These are phyloP conservation scores for Dasysyrphus albostriatus DNA, from an alignment of 2,888 invertebrate species.

Conservation along the genomic window DNA sequence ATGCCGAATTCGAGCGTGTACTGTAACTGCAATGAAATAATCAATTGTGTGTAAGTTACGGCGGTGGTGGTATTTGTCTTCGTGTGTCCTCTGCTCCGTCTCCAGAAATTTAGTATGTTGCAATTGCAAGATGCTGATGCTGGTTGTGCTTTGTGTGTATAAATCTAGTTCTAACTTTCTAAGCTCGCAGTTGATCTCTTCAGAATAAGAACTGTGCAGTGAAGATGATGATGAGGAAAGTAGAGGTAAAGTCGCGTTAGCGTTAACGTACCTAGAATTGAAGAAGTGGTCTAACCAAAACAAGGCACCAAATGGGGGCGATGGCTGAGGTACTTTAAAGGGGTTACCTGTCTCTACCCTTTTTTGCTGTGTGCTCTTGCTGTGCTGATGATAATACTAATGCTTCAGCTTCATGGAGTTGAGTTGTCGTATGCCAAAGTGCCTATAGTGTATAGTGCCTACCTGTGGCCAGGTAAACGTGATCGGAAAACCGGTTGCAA, in stretches of 20 bases:
- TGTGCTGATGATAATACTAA: conserved; percentile 38
- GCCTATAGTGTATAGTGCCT: conserved; percentile 20
- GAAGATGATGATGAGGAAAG: conserved; percentile 25
- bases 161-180: conserved; percentile 56
- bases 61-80: conserved; percentile 25
- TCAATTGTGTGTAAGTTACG: conserved; percentile 31
- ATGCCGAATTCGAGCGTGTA: conserved; percentile 12
- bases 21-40: conserved; percentile 48
- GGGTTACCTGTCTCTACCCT: conserved; percentile 64
- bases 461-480: conserved; percentile 70
- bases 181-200: conserved; percentile 1
- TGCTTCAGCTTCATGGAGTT: conserved; percentile 42
- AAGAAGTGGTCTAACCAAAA: conserved; percentile 68
- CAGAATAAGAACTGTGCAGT: conserved; percentile 17
- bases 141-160: conserved; percentile 26
- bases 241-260: conserved; percentile 38
- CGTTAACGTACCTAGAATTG: conserved; percentile 50
- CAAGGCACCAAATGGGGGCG: conserved; percentile 66
- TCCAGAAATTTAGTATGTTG: conserved; percentile 49
- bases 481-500: conserved; percentile 69
- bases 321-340: conserved; percentile 63
- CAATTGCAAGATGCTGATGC: conserved; percentile 44
- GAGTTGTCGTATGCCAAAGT: conserved; percentile 69
- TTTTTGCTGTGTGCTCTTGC: conserved; percentile 32
- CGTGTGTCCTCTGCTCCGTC: not conserved